These are phyloP conservation scores for Hydropsyche betteni DNA, from an alignment of 2,888 invertebrate species.

Conservation along the genomic window DNA sequence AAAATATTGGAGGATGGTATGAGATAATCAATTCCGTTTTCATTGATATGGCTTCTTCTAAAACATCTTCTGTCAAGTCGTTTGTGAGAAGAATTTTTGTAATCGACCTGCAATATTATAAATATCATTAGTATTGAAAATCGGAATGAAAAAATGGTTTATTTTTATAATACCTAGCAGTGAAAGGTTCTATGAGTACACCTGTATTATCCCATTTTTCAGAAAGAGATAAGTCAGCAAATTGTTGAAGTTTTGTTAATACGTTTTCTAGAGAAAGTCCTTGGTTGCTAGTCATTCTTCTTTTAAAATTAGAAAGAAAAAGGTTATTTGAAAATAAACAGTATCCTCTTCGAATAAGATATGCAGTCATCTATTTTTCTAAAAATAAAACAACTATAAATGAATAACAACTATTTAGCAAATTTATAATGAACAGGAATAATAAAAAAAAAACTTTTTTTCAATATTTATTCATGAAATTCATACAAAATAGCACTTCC, in stretches of 20 bases:
- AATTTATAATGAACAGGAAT: too few relatives aligned
- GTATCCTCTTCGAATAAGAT: not conserved
- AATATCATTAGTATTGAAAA: not conserved
- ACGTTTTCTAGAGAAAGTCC: conserved; percentile 66
- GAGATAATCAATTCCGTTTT: conserved; percentile 84
- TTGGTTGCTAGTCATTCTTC: conserved; percentile 53
- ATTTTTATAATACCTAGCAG: conserved; percentile 60
- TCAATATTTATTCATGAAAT: not conserved
- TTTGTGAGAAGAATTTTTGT: conserved; percentile 84
- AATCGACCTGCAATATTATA: conserved; percentile 59
- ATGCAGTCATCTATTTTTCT: conserved; percentile 7
- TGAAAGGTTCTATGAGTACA: conserved; percentile 82
- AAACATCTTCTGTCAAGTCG: conserved; percentile 89
- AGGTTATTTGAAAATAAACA: not conserved
- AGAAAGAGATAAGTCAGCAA: conserved; percentile 77
- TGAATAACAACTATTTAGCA: too few relatives aligned
- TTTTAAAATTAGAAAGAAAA: conserved; percentile 5
- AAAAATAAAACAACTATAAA: not conserved
- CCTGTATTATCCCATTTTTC: conserved; percentile 97
- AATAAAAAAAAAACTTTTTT: too few relatives aligned
- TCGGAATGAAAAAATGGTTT: not conserved
- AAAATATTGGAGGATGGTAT: conserved; percentile 96
- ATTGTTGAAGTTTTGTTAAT: conserved; percentile 69
- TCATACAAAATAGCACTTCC: not conserved
- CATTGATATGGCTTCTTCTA: conserved; percentile 78